Conservation (phyloP, 2,888 invertebrate genomes). For the Drosophila longiperda region DNA sequence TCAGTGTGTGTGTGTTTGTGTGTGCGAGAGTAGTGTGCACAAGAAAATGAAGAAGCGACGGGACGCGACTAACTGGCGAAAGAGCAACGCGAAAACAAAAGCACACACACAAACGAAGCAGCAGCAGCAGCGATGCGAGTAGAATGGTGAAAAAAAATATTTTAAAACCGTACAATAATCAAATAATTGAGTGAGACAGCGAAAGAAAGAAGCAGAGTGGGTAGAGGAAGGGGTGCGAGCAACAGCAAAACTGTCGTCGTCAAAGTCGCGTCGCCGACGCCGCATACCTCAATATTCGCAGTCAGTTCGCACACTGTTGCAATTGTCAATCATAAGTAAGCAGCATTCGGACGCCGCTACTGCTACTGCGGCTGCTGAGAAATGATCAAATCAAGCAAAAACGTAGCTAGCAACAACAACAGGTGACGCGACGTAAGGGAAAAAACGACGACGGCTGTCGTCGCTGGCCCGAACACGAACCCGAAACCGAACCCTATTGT, state of each 20-base stretch:
- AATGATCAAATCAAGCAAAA: slow-evolving; percentile 74
- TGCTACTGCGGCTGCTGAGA: slow-evolving; percentile 44
- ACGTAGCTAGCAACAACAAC: slow-evolving; percentile 59
- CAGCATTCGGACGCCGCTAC: slow-evolving; percentile 58
- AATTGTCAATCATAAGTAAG: slow-evolving; percentile 71
- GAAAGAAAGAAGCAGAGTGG: slow-evolving; percentile 22
- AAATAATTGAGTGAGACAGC: slow-evolving; percentile 62
- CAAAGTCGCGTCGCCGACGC: slow-evolving; percentile 37
- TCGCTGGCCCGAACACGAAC: slow-evolving; percentile 47
- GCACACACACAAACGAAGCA: slow-evolving; percentile 34
- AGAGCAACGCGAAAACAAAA: slow-evolving; percentile 74
- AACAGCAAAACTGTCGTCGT: slow-evolving; percentile 44
- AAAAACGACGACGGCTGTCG: slow-evolving; percentile 53
- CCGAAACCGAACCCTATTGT: slow-evolving; percentile 52
- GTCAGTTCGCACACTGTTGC: slow-evolving; percentile 56
- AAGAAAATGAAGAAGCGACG: slow-evolving; percentile 74
- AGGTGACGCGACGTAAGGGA: slow-evolving; percentile 61
- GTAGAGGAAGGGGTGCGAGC: background rate
- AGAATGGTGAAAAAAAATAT: slow-evolving; percentile 36
- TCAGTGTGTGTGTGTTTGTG: slow-evolving; percentile 39
- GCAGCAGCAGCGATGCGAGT: slow-evolving; percentile 34
- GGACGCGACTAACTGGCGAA: slow-evolving; percentile 62
- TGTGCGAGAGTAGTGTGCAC: slow-evolving; percentile 52
- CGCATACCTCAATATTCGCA: slow-evolving; percentile 73
- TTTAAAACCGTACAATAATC: slow-evolving; percentile 67